Base-by-base conservation (phyloP, 2,113 vertebrate species). In the Pardalotus punctatus region DNA sequence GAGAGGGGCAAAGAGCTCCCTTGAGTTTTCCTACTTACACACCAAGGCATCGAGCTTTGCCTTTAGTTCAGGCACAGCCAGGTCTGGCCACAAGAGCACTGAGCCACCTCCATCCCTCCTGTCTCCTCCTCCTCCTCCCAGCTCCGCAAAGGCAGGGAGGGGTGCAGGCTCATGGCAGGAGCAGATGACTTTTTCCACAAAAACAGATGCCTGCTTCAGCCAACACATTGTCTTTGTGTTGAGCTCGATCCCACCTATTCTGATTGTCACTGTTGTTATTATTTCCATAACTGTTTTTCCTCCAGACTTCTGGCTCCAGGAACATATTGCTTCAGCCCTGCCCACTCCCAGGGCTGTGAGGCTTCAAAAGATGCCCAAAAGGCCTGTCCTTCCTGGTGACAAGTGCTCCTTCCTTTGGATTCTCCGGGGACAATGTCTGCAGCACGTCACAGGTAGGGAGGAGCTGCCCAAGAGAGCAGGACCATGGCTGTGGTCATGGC, bases 211-310 rank as follows among this genome's bases (percentile, higher is more conserved):
- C 65, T 67, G 45, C 57, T 81, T 81, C 25, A 5, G 65, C 36
- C 0, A 3, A 61, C 3, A 2, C 3, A 2, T 19, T 84, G 74
- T 73, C 92, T 77, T 81, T 83, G 74, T 83, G 38, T 38, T 22
- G 38, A 92, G 67, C 47, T 86, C 0, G 0, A 43, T 90, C 88
- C 86, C 90, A 81, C 86, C 88, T 94, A 73, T 77, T 66, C 50
- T 47, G 42, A 81, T 90, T 83, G 79, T 72, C 74, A 22, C 53
- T 77, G 62, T 51, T 83, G 77, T 70, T 81, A 27, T 83, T 88
- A 86, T 93, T 95, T 91, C 93, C 90, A 16, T 53, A 54, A 54
- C 65, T 14, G 7, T 53, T 94, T 85, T 93, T 56, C 93, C 88
- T 94, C 73, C 93, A 90, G 91, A 36, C 40, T 91, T 76, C 83